Percentiles rank a stretch among this genome's conserved stretches.
Evolutionary conservation across 2,113 vertebrate genomes (phyloP).

Genomic region (Pedionomus torquatus): DNA sequence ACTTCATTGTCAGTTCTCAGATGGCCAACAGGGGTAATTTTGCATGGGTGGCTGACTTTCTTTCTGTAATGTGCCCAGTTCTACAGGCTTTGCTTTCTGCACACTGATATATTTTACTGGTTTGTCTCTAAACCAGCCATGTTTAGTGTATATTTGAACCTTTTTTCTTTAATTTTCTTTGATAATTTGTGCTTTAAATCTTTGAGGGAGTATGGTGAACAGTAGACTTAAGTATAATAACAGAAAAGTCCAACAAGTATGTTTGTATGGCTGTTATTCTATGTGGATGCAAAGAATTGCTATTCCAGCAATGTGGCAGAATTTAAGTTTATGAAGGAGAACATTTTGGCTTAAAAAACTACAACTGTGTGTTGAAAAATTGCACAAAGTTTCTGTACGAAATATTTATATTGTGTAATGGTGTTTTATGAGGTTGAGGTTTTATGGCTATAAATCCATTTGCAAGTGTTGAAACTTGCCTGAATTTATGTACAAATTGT

Average conservation of each 20-base stretch:
- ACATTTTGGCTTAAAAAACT: neutral
- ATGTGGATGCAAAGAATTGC: neutral
- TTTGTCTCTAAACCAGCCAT: neutral
- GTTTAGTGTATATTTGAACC: neutral
- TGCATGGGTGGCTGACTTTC: conserved; percentile 17
- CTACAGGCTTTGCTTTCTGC: conserved; percentile 5
- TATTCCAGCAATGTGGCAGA: neutral
- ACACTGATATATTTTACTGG: neutral
- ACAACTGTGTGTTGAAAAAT: neutral
- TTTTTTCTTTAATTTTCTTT: neutral
- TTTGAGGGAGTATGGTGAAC: neutral
- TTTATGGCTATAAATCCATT: neutral
- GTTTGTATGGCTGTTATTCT: neutral
- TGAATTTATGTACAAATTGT: neutral
- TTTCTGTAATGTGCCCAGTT: neutral
- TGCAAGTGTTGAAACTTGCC: neutral
- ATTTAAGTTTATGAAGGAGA: neutral
- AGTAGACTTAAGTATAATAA: neutral
- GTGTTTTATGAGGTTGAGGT: neutral
- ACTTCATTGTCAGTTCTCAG: conserved; percentile 58
- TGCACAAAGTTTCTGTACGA: neutral
- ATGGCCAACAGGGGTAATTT: conserved; percentile 57
- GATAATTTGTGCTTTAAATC: neutral
- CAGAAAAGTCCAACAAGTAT: neutral
- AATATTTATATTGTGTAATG: neutral